Conservation (phyloP, 2,888 invertebrate species). For the Pterostichus niger region DNA sequence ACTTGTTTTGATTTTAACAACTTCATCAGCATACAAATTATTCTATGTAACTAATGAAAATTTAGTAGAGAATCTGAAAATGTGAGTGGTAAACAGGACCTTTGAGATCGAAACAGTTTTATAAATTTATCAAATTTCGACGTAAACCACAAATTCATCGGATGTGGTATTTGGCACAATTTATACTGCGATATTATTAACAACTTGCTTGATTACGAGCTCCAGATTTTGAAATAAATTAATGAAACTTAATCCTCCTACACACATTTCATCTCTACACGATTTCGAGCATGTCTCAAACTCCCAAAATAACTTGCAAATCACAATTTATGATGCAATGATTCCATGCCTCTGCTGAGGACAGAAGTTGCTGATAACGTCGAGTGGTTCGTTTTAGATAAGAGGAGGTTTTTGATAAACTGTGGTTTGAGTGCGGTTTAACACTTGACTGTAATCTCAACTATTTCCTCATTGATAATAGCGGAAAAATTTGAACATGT, state of each 20-base stretch:
- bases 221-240: conserved; percentile 53
- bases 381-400: conserved; percentile 14
- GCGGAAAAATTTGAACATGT: neutral
- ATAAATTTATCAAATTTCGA: conserved; percentile 46
- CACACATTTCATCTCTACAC: conserved; percentile 17
- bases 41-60: too few species aligned
- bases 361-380: conserved; percentile 21
- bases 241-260: conserved; percentile 41
- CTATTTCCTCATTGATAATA: conserved; percentile 40
- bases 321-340: neutral
- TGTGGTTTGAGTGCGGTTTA: neutral
- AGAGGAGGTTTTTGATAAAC: conserved; percentile 1
- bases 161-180: conserved; percentile 35
- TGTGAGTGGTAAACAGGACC: too few species aligned
- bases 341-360: neutral
- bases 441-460: neutral
- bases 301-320: conserved; percentile 15
- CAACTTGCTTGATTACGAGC: conserved; percentile 44
- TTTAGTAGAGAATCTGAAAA: too few species aligned
- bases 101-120: neutral
- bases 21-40: too few species aligned
- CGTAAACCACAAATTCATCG: conserved; percentile 9
- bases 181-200: conserved; percentile 40
- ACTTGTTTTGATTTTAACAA: too few species aligned
- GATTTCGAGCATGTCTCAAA: neutral